Conservation (phyloP, 2,113 vertebrate species). For the Thamnaconus septentrionalis region DNA sequence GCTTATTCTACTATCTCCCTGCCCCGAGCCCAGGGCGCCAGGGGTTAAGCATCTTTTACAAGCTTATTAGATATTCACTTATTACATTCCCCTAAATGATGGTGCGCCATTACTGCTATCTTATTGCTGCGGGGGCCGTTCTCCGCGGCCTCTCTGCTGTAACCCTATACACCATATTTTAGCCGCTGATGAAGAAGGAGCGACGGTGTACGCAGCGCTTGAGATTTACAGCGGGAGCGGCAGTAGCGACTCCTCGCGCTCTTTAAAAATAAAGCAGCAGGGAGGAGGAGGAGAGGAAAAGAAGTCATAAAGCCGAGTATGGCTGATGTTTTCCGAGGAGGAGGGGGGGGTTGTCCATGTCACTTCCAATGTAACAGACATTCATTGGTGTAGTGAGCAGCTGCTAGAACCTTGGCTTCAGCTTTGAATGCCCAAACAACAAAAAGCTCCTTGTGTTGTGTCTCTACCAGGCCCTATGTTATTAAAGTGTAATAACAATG, state of each 20-base stretch:
- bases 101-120: conserved; percentile 64
- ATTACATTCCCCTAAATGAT: conserved; percentile 72
- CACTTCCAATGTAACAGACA: conserved; percentile 57
- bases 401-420: conserved; percentile 46
- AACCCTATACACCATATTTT: conserved; percentile 56
- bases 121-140: conserved; percentile 49
- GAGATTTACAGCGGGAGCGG: conserved; percentile 45
- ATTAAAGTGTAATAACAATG: too few species aligned
- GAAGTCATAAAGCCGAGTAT: conserved; percentile 37
- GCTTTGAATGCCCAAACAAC: conserved; percentile 3
- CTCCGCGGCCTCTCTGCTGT: conserved; percentile 43
- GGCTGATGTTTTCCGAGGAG: conserved; percentile 58
- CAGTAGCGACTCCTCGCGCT: not conserved
- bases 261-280: conserved; percentile 18
- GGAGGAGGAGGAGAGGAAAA: conserved; percentile 30
- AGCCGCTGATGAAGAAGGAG: conserved; percentile 61
- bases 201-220: conserved; percentile 40
- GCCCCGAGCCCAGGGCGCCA: conserved; percentile 50
- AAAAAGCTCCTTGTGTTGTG: too few species aligned
- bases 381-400: conserved; percentile 48
- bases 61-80: conserved; percentile 73
- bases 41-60: conserved; percentile 65
- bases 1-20: conserved; percentile 54
- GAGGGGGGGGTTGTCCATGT: conserved; percentile 3
- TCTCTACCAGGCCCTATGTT: too few species aligned